A percentile compares a stretch with the other conserved stretches of the same genome.
Conservation (phyloP, 2,888 invertebrate genomes). For the Perizoma affinitatum region DNA sequence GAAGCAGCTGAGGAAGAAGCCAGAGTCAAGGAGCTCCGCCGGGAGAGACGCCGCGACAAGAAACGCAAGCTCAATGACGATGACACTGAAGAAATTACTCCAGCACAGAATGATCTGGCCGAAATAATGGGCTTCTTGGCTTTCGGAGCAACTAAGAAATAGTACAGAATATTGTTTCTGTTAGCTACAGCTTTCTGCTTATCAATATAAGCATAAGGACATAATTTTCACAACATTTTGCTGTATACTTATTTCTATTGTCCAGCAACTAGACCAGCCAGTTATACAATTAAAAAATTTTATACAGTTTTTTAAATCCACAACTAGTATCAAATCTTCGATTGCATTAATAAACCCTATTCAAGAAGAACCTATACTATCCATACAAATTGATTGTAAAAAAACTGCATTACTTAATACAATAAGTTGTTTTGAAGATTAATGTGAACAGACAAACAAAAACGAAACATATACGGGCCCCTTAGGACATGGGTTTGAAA, state of each 20-base stretch:
- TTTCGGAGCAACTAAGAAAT: constrained; percentile 94
- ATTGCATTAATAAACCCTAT: too few species aligned
- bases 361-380: too few species aligned
- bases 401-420: too few species aligned
- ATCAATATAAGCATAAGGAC: constrained; percentile 2
- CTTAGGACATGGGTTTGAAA: too few species aligned
- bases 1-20: constrained; percentile 99
- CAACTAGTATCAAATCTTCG: too few species aligned
- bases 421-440: too few species aligned
- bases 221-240: constrained; percentile 6
- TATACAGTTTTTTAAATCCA: too few species aligned
- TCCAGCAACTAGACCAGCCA: too few species aligned
- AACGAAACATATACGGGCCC: too few species aligned
- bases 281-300: too few species aligned
- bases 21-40: constrained; percentile 93
- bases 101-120: constrained; percentile 89
- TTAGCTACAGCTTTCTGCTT: not conserved
- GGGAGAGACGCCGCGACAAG: constrained; percentile 94
- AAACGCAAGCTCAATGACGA: constrained; percentile 92
- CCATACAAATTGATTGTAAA: too few species aligned
- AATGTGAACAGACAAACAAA: too few species aligned
- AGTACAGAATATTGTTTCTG: constrained; percentile 36
- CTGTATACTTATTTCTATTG: not conserved
- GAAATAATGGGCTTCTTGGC: constrained; percentile 98
- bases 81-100: constrained; percentile 65